Evolutionary conservation across 2,113 vertebrate species (phyloP), one percentile per base, ranked within the genome.

Genomic region (Saguinus midas): DNA sequence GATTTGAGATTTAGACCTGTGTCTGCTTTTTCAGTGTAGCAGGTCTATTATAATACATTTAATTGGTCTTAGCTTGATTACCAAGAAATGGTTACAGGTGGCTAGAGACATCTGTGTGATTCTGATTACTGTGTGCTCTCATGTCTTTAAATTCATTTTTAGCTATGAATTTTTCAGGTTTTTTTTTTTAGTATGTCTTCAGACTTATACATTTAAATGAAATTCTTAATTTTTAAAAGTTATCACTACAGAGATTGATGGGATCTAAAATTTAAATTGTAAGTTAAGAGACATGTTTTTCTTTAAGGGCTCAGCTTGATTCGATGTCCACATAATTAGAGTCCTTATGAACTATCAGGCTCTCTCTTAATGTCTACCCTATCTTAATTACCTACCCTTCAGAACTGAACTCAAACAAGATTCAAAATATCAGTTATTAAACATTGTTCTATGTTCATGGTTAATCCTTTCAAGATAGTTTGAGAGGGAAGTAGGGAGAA

Each of bases 11-110:
- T 93, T 79, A 75, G 40, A 86, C 25, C 16, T 58, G 3, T 87
- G 13, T 66, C 3, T 95, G 29, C 91, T n/a, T 90, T 95, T 91
- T 87, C 20, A 86, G 40, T 82, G 32, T 32, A 90, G 32, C 85
- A 50, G 57, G 43, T 95, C 88, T 90, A 85, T 78, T 87, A 79
- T 91, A 82, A 72, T 76, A 64, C 61, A 52, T 91, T 82, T 96
- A 72, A 48, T 68, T 55, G 10, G 2, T 70, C 32, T 95, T 75
- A 75, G 14, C 8, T 94, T 95, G 37, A 88, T 88, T 68, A 94
- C 52, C n/a, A 93, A 61, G 75, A 91, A 75, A 55, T 72, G 37
- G 82, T 52, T 85, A 61, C 8, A 93, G 35, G 61, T 96, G n/a
- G 4, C 29, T 89, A 86, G 85, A 93, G 23, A 57, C 43, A 84